Evolutionary conservation across 2,113 vertebrate species (phyloP).

Genomic region (Equus quagga): DNA sequence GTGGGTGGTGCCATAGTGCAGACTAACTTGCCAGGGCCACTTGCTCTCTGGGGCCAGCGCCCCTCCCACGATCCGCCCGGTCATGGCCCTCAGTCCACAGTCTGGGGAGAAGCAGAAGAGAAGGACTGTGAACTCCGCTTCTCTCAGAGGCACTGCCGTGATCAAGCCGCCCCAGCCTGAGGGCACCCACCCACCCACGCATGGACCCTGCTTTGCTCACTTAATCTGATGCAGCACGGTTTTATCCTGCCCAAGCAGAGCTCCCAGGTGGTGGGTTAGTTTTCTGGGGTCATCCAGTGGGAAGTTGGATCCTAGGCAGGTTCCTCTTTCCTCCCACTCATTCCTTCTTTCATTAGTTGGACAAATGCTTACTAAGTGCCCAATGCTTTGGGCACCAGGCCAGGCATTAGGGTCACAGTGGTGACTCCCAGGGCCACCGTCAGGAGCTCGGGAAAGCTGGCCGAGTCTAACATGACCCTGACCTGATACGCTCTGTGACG

Average conservation of each 20-base stretch:
- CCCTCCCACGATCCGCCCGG: slow-evolving; percentile 93
- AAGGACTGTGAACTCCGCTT: background rate
- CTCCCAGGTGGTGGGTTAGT: no score
- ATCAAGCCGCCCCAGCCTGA: background rate
- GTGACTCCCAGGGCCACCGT: no score
- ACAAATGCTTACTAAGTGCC: background rate
- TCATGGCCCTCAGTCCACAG: slow-evolving; percentile 89
- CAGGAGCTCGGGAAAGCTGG: background rate
- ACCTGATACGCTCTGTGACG: background rate
- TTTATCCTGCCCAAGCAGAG: background rate
- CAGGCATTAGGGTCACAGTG: no score
- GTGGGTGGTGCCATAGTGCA: slow-evolving; percentile 89
- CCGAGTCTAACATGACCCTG: background rate
- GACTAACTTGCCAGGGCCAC: slow-evolving; percentile 97
- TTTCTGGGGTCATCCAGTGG: background rate
- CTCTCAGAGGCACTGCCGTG: background rate
- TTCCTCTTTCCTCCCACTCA: background rate
- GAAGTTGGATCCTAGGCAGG: background rate
- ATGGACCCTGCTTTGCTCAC: fast-evolving
- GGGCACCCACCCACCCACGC: no score
- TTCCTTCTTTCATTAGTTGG: background rate
- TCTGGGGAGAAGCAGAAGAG: slow-evolving; percentile 84
- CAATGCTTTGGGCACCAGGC: background rate
- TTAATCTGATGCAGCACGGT: background rate
- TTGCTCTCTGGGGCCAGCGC: slow-evolving; percentile 84